phyloP scores from a whole-genome alignment of 2,113 vertebrate genomes.

The Sturnus vulgaris region DNA sequence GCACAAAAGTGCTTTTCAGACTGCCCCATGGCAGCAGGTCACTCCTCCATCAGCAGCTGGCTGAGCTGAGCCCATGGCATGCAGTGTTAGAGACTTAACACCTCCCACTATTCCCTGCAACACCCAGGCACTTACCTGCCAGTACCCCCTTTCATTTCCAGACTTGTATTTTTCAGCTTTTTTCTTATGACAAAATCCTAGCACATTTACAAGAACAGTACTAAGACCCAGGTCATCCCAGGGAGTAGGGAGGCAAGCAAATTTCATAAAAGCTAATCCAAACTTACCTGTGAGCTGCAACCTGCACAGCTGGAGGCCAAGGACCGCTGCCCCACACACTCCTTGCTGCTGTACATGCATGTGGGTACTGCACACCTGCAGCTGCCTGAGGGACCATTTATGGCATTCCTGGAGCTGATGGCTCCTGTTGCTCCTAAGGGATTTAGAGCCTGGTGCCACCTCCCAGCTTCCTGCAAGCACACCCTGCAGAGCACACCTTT shows the following conservation, averaged over 20 bases:
- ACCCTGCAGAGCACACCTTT: neutral
- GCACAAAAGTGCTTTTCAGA: neutral
- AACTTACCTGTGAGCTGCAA: neutral
- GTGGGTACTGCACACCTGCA: neutral
- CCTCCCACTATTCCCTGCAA: neutral
- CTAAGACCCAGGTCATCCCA: neutral
- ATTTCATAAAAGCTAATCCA: neutral
- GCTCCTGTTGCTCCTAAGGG: neutral
- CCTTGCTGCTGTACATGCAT: neutral
- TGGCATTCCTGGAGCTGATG: neutral
- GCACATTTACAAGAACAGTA: rapidly evolving
- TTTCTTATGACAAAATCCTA: neutral
- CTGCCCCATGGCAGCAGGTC: neutral
- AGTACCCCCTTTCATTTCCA: neutral
- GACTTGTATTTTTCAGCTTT: neutral
- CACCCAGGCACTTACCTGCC: neutral
- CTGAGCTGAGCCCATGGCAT: neutral
- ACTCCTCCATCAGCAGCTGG: neutral
- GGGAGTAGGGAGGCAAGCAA: neutral
- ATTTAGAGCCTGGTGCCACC: neutral
- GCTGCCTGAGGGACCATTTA: neutral
- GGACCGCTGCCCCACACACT: neutral
- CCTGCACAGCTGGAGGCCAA: neutral
- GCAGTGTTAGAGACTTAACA: neutral
- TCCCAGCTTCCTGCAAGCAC: neutral